These are phyloP conservation scores for Lytechinus pictus DNA, from an alignment of 35 echinoderm and acorn worm species.

Conservation along the genomic window DNA sequence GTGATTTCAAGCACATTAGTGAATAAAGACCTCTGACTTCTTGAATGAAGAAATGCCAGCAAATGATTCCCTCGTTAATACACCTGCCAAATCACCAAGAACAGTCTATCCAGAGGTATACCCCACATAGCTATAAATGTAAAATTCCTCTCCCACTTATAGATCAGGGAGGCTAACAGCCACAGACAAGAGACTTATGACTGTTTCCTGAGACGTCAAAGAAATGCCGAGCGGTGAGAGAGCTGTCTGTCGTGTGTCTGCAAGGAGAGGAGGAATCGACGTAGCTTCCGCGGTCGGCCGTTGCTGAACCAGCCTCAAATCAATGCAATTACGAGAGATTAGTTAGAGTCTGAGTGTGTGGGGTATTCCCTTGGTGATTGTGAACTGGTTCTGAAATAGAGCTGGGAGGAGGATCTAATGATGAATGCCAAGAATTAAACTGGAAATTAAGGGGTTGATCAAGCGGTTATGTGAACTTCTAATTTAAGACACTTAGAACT, in stretches of 20 bases:
- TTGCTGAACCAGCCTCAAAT: not conserved
- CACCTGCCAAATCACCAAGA: not conserved
- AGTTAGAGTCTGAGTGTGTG: slow-evolving; percentile 7
- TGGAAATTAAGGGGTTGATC: not conserved
- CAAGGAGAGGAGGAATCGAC: not conserved
- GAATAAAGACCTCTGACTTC: not conserved
- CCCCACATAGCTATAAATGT: not conserved
- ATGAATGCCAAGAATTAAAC: not conserved
- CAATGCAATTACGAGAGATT: not conserved
- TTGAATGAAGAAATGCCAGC: not conserved
- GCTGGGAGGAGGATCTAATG: not conserved
- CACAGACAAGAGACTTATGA: not conserved
- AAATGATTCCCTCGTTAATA: not conserved
- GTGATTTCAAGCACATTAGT: not conserved
- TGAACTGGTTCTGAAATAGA: not conserved
- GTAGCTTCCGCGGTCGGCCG: not conserved
- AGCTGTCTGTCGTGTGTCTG: not conserved
- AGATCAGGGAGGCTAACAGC: not conserved
- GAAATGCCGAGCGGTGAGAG: not conserved
- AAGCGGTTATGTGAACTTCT: not conserved
- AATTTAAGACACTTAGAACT: too few relatives aligned
- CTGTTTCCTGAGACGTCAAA: not conserved
- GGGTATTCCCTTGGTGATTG: not conserved
- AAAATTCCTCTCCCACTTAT: not conserved
- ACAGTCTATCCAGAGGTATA: not conserved